Conservation (phyloP, 2,113 vertebrate genomes). For the Paradisaea rubra region DNA sequence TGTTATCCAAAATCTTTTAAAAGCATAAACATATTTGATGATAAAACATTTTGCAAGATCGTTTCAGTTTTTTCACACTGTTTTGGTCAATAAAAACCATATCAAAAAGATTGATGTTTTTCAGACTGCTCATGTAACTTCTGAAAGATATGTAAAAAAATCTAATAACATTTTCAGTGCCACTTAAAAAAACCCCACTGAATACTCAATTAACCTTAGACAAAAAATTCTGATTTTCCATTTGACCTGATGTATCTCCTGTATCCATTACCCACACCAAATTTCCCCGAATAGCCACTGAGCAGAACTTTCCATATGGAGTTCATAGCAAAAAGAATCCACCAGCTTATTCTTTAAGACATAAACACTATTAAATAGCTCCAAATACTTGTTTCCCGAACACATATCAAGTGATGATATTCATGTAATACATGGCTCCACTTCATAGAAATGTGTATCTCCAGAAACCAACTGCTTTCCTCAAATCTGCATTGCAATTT, state of each 20-base stretch:
- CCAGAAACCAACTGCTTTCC: slow-evolving; percentile 33
- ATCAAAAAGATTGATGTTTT: not conserved
- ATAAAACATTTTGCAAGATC: not conserved
- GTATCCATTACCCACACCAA: not conserved
- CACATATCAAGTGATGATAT: slow-evolving; percentile 7
- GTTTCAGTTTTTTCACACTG: not conserved
- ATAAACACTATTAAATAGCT: slow-evolving; percentile 43
- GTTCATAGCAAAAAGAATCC: not conserved
- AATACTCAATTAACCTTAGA: not conserved
- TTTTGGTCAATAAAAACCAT: not conserved
- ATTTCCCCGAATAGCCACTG: not conserved
- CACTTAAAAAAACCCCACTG: not conserved
- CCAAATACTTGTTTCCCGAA: slow-evolving; percentile 51
- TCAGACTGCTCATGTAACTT: not conserved
- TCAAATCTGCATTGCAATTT: slow-evolving; percentile 37
- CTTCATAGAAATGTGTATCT: slow-evolving; percentile 8
- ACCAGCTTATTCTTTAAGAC: not conserved
- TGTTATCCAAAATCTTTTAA: not conserved
- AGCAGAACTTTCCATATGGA: not conserved
- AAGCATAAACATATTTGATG: not conserved
- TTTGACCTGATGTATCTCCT: not conserved
- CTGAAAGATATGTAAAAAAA: not conserved
- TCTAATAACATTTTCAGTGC: not conserved
- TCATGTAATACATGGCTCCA: slow-evolving; percentile 2
- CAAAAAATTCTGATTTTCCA: not conserved